phyloP scores from a whole-genome alignment of 2,797 vertebrate species.

The Echiichthys vipera region DNA sequence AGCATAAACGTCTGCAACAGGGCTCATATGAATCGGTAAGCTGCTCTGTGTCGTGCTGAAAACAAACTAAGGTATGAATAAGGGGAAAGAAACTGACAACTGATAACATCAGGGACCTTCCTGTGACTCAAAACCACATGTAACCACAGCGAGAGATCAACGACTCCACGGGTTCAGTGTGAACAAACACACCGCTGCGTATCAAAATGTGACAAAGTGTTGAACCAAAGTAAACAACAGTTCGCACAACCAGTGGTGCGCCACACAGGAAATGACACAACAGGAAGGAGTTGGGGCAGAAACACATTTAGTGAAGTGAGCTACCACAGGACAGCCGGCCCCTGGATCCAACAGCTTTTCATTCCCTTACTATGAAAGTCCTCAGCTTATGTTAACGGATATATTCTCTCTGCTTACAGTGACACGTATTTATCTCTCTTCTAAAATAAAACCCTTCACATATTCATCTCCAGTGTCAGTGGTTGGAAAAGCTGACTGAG shows the following conservation, averaged over 20 bases:
- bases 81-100: no score
- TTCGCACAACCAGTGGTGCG: neutral
- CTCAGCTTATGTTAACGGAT: no score
- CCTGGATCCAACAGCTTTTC: neutral
- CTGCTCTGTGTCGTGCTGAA: neutral
- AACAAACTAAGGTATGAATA: neutral
- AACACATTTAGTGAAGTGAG: neutral
- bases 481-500: neutral
- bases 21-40: neutral
- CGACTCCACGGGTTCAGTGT: no score
- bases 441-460: no score
- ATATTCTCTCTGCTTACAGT: no score
- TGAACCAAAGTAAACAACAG: neutral
- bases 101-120: neutral
- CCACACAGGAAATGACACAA: conserved; percentile 19
- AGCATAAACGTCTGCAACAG: neutral
- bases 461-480: no score
- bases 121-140: neutral
- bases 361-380: neutral
- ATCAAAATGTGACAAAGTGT: neutral
- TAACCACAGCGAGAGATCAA: neutral
- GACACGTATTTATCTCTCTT: no score
- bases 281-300: neutral
- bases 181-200: rapidly evolving
- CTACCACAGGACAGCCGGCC: neutral